phyloP scores from a whole-genome alignment of 2,113 vertebrate species.

The Apteryx owenii region DNA sequence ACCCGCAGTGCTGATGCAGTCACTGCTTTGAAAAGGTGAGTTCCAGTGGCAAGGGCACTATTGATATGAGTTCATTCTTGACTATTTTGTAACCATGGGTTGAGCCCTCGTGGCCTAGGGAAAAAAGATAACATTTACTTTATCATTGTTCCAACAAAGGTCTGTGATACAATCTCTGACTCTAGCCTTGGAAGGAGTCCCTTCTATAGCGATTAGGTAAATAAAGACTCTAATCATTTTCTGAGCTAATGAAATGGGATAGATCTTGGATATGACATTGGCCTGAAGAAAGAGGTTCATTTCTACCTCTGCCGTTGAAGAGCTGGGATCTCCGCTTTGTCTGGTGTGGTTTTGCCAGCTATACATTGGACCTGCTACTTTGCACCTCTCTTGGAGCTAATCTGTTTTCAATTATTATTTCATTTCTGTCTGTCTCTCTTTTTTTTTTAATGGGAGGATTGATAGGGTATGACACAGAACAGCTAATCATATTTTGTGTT shows the following conservation, averaged over 20 bases:
- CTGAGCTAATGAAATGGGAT: not conserved
- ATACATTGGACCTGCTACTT: not conserved
- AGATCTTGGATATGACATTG: not conserved
- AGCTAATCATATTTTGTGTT: not conserved
- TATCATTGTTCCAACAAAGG: not conserved
- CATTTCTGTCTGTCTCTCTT: not conserved
- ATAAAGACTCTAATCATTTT: not conserved
- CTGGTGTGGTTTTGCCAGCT: not conserved
- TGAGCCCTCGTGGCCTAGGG: not conserved
- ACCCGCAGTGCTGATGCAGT: not conserved
- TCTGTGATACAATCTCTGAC: not conserved
- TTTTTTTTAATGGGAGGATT: not conserved
- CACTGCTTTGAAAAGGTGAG: not conserved
- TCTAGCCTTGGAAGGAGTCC: not conserved
- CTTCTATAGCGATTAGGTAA: not conserved
- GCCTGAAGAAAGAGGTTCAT: not conserved
- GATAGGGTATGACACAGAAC: not conserved
- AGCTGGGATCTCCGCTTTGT: not conserved
- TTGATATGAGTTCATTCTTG: not conserved
- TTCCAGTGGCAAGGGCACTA: not conserved
- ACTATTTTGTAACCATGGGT: not conserved
- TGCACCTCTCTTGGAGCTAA: not conserved
- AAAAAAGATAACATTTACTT: conserved; percentile 1
- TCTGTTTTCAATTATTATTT: not conserved
- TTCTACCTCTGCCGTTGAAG: not conserved